phyloP scores from a whole-genome alignment of 2,888 invertebrate species.

The Cremastinae sp. region DNA sequence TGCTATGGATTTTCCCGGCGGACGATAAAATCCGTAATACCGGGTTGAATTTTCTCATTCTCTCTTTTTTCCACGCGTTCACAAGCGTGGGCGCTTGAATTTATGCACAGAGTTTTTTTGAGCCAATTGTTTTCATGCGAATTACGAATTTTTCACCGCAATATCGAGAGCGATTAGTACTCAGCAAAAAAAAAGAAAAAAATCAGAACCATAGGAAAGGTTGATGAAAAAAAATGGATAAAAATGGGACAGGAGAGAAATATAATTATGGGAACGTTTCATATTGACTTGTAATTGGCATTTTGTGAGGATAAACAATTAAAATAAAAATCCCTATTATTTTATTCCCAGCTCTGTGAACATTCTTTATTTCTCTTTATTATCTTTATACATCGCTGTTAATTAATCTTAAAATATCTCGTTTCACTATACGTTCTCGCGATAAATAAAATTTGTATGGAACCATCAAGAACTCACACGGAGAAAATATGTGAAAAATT shows the following conservation, averaged over 20 bases:
- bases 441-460: too few relatives aligned
- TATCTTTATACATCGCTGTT: too few relatives aligned
- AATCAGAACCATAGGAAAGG: conserved; percentile 24
- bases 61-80: not conserved
- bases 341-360: conserved; percentile 32
- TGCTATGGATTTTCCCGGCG: conserved; percentile 58
- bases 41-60: conserved; percentile 15
- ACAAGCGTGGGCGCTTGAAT: conserved; percentile 3
- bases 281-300: conserved; percentile 54
- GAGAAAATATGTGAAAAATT: too few relatives aligned
- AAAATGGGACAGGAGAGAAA: not conserved
- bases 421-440: too few relatives aligned
- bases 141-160: conserved; percentile 13
- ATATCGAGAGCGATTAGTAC: not conserved
- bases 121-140: conserved; percentile 43
- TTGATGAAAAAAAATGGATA: conserved; percentile 8
- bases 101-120: conserved; percentile 21
- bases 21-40: conserved; percentile 30
- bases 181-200: too few relatives aligned
- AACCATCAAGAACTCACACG: too few relatives aligned
- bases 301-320: conserved; percentile 26
- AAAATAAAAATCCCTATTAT: too few relatives aligned
- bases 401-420: too few relatives aligned
- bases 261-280: conserved; percentile 21
- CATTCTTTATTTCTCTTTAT: conserved; percentile 2